These are phyloP conservation scores for Australoheros facetus DNA, from an alignment of 2,797 vertebrate genomes.

Conservation along the genomic window DNA sequence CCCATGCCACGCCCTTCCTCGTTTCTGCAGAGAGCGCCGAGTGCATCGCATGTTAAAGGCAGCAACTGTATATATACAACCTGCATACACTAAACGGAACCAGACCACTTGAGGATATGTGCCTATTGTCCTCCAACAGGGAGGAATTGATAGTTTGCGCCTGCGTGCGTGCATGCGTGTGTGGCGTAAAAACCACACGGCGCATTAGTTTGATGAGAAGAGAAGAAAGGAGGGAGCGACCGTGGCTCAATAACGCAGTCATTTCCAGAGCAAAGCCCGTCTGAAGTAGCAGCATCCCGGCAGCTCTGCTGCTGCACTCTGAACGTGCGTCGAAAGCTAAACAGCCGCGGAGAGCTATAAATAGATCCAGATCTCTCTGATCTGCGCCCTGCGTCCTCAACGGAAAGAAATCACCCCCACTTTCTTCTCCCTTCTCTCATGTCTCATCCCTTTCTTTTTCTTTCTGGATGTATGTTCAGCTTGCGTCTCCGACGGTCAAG, in stretches of 20 bases:
- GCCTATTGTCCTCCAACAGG: slow-evolving; percentile 45
- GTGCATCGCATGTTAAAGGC: slow-evolving; percentile 58
- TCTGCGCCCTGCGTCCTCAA: slow-evolving; percentile 69
- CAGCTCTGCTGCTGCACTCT: slow-evolving; percentile 75
- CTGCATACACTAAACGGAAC: slow-evolving; percentile 54
- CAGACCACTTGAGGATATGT: slow-evolving; percentile 58
- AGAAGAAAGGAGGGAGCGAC: slow-evolving; percentile 7
- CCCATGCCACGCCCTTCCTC: slow-evolving; percentile 71
- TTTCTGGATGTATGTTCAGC: slow-evolving; percentile 41
- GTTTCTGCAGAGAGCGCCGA: slow-evolving; percentile 56
- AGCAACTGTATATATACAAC: slow-evolving; percentile 67
- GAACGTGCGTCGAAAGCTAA: slow-evolving; percentile 84
- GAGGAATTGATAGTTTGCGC: slow-evolving; percentile 39
- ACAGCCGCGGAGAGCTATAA: slow-evolving; percentile 77
- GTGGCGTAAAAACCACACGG: slow-evolving; percentile 42
- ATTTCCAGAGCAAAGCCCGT: slow-evolving; percentile 60
- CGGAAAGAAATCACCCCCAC: slow-evolving; percentile 61
- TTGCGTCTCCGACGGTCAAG: slow-evolving; percentile 7
- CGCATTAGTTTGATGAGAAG: slow-evolving; percentile 28
- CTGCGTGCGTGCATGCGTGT: slow-evolving; percentile 2
- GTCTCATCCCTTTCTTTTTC: slow-evolving; percentile 28
- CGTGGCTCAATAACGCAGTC: slow-evolving; percentile 36
- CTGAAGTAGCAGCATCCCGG: slow-evolving; percentile 71
- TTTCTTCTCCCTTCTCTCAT: slow-evolving; percentile 20
- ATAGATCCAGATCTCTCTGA: slow-evolving; percentile 75